Conservation (phyloP, 2,113 vertebrate genomes). For the Vicugna pacos region DNA sequence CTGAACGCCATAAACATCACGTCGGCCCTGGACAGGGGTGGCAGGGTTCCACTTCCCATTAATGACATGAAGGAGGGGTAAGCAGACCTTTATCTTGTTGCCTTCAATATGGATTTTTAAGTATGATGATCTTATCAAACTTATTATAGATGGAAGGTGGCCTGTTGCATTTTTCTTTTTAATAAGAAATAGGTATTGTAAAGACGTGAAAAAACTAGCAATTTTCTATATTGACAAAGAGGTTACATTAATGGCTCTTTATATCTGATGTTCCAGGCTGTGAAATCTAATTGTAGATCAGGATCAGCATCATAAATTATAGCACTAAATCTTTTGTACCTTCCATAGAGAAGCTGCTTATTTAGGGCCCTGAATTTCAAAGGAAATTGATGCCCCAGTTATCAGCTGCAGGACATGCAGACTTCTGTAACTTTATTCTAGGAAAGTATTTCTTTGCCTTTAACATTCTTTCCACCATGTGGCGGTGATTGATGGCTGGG, state of each 20-base stretch:
- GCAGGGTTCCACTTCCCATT: conserved; percentile 96
- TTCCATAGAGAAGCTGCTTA: conserved; percentile 63
- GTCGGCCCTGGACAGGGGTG: conserved; percentile 96
- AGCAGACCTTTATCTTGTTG: conserved; percentile 72
- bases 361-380: conserved; percentile 70
- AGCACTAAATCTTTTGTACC: conserved; percentile 66
- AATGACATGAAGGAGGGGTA: conserved; percentile 99
- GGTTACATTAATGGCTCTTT: conserved; percentile 41
- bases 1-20: conserved; percentile 99
- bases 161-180: conserved; percentile 55
- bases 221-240: conserved; percentile 75
- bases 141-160: conserved; percentile 50
- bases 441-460: conserved; percentile 81
- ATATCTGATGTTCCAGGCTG: conserved; percentile 34
- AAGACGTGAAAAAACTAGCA: neutral
- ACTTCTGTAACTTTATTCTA: conserved; percentile 81
- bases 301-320: conserved; percentile 56
- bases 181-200: conserved; percentile 57
- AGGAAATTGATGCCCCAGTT: conserved; percentile 75
- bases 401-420: conserved; percentile 60
- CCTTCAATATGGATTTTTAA: conserved; percentile 52
- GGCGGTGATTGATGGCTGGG: conserved; percentile 68
- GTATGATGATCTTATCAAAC: conserved; percentile 20
- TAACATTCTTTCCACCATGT: conserved; percentile 83
- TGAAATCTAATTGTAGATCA: conserved; percentile 71